phyloP scores from a whole-genome alignment of 2,888 invertebrate species.

The Molorchus minor region DNA sequence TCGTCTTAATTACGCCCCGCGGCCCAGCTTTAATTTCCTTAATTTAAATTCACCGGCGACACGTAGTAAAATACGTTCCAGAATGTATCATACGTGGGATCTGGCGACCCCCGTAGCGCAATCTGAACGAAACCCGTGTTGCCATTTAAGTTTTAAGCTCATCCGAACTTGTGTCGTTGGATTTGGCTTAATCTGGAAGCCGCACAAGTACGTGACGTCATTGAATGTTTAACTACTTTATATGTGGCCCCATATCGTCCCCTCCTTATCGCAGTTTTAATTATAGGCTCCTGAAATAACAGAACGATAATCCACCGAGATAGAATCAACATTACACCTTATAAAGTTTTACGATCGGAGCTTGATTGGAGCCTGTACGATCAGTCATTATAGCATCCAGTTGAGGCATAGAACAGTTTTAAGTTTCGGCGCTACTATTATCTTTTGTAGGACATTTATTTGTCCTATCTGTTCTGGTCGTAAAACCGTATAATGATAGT shows the following conservation, averaged over 20 bases:
- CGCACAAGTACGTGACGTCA: constrained; percentile 44
- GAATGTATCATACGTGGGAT: constrained; percentile 27
- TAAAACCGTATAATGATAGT: too few species aligned
- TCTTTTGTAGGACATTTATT: too few species aligned
- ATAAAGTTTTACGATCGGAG: background rate
- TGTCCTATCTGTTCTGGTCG: too few species aligned
- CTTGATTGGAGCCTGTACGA: constrained; percentile 3
- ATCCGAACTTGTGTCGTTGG: constrained; percentile 45
- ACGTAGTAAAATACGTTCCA: constrained; percentile 21
- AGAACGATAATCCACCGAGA: constrained; percentile 16
- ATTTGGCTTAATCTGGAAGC: constrained; percentile 28
- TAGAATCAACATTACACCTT: constrained; percentile 13
- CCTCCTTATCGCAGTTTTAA: constrained; percentile 24
- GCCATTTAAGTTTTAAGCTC: constrained; percentile 45
- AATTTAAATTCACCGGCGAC: constrained; percentile 27
- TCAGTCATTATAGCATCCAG: too few species aligned
- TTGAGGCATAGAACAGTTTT: too few species aligned
- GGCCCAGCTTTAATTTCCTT: constrained; percentile 25
- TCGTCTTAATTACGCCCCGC: constrained; percentile 25
- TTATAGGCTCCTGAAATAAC: constrained; percentile 17
- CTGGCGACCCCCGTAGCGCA: constrained; percentile 23
- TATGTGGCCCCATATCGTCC: constrained; percentile 22
- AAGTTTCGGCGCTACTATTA: too few species aligned
- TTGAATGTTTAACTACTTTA: constrained; percentile 44
- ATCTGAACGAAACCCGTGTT: constrained; percentile 23